Base-by-base conservation (phyloP, 2,113 vertebrate species). In the Rhabdornis inornatus region DNA sequence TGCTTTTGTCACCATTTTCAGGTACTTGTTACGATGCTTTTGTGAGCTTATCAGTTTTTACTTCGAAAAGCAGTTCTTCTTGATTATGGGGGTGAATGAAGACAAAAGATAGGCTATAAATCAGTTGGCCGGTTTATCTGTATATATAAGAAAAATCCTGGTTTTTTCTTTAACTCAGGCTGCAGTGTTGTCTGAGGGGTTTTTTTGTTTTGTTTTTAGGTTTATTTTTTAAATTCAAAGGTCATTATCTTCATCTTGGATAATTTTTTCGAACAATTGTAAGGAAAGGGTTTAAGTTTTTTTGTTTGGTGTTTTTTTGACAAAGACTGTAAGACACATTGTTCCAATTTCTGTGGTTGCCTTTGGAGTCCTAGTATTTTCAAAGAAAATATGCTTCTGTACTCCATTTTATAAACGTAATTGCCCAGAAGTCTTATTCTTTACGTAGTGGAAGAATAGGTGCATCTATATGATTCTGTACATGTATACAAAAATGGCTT, bases 61-160 rank as follows among this genome's bases (percentile, higher is more conserved):
- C 52, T 83, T 44, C n/a, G 35, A 31, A 61, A 81, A 89, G 24
- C 12, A 57, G 7, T 86, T 83, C 14, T 86, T 83, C 14, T 82
- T 7, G 2, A 9, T 37, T 22, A 27, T 27, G 39, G 18, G 13
- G 3, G 19, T 69, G 44, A 60, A 50, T 59, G 39, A 71, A 87
- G 39, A 16, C 1, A 1, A 66, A 50, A 69, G 82, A 6, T 13
- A 52, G 8, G 49, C 13, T 55, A 24, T 66, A 56, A 64, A 40
- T 92, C 47, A 52, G 7, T 31, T 61, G 10, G 19, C 0, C 1
- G 3, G 0, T 11, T 56, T 42, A 42, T 42, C 40, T 15, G 40
- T 42, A 42, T 15, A 12, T 42, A 42, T 42, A 12, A 42, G 40
- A 42, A 42, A 15, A 83, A 60, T 35, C 35, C 56, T 30, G 7